Conservation (phyloP, 2,113 vertebrate species). For the Sceloporus tristichus region DNA sequence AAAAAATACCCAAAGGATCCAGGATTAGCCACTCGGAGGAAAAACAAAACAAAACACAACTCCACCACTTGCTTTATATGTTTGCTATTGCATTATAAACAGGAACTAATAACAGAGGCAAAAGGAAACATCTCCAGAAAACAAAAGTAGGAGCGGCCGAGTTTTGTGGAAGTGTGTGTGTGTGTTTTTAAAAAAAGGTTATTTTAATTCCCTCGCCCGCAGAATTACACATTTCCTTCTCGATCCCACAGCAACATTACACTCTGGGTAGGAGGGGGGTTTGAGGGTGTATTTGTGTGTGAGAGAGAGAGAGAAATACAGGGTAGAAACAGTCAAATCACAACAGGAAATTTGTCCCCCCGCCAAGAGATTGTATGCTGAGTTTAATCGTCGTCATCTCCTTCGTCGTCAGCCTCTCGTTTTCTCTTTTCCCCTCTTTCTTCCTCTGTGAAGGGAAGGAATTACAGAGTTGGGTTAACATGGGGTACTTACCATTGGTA, state of each 20-base stretch:
- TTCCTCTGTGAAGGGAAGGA: slow-evolving; percentile 78
- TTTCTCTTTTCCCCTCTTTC: slow-evolving; percentile 95
- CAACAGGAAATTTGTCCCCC: slow-evolving; percentile 78
- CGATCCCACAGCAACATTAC: slow-evolving; percentile 90
- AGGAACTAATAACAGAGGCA: slow-evolving; percentile 69
- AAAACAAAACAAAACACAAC: slow-evolving; percentile 44
- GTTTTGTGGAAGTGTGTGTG: too few relatives aligned
- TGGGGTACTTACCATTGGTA: fast-evolving
- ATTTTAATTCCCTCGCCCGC: slow-evolving; percentile 80
- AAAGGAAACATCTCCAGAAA: slow-evolving; percentile 67
- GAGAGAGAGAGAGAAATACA: slow-evolving; percentile 68
- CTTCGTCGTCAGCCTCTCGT: slow-evolving; percentile 95
- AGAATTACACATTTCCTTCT: slow-evolving; percentile 81
- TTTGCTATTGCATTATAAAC: slow-evolving; percentile 65
- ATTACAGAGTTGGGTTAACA: not conserved
- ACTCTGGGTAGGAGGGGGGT: slow-evolving; percentile 70
- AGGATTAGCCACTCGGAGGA: slow-evolving; percentile 56
- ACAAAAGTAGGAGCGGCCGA: slow-evolving; percentile 54
- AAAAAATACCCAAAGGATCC: slow-evolving; percentile 24
- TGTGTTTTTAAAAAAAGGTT: slow-evolving; percentile 54
- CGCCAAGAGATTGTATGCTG: slow-evolving; percentile 67
- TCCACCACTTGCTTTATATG: slow-evolving; percentile 66
- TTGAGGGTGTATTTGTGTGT: slow-evolving; percentile 42
- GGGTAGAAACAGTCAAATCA: slow-evolving; percentile 95
- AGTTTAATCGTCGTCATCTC: slow-evolving; percentile 92